phyloP scores from a whole-genome alignment of 2,113 vertebrate species.

The Echinops telfairi region DNA sequence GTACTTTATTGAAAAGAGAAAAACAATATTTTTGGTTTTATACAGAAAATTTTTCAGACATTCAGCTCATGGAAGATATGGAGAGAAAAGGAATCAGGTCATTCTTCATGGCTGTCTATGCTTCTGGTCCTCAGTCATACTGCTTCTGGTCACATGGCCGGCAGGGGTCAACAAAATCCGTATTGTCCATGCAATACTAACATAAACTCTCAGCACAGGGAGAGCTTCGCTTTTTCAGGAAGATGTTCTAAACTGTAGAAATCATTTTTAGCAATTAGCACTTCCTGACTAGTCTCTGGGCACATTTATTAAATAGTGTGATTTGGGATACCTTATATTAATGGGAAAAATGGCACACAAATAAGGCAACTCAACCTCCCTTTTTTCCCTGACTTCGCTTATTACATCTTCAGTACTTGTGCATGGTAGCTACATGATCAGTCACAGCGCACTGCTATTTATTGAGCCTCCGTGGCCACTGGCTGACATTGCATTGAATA shows the following conservation, averaged over 20 bases:
- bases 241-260: slow-evolving; percentile 6
- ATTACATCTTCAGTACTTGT: slow-evolving; percentile 27
- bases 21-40: neutral
- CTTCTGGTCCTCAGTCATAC: neutral
- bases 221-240: slow-evolving; percentile 2
- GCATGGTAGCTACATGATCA: neutral
- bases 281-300: neutral
- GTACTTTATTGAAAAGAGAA: slow-evolving; percentile 25
- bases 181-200: neutral
- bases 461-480: slow-evolving; percentile 28
- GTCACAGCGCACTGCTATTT: slow-evolving; percentile 38
- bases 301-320: neutral
- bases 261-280: slow-evolving; percentile 31
- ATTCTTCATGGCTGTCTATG: slow-evolving; percentile 7
- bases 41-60: neutral
- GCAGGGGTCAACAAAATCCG: neutral
- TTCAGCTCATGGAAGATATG: neutral
- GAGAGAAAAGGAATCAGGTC: slow-evolving; percentile 17
- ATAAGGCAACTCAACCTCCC: neutral
- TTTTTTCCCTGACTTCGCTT: slow-evolving; percentile 11
- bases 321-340: neutral
- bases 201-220: slow-evolving; percentile 33
- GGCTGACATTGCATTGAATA: slow-evolving; percentile 55
- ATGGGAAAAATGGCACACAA: neutral
- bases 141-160: neutral